Base-by-base conservation (phyloP, 2,113 vertebrate species). In the Cottus gobio region DNA sequence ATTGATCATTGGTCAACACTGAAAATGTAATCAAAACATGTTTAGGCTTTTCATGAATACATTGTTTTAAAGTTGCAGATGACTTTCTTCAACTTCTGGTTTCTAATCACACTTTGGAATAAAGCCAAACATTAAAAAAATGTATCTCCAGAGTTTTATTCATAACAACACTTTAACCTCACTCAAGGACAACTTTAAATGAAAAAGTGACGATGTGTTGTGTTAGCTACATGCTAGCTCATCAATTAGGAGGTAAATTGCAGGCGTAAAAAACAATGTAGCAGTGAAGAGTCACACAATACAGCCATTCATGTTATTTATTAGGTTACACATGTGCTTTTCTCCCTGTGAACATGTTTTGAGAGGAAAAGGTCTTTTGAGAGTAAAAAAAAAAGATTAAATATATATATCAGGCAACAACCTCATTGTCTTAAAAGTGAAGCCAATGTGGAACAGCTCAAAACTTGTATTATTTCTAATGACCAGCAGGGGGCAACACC, bases 41-140 rank as follows among this genome's bases (percentile, higher is more conserved):
- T 61, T 77, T 69, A 37, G 61, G 8, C 22, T 66, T 71, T 88
- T 64, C 48, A 63, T 61, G 34, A 73, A 72, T 48, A 69, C 5
- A 65, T 82, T 85, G 66, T 93, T 93, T 91, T 93, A 87, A 84
- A 89, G 71, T 74, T 88, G 8, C 9, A 52, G n/a, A 66, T 61
- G 18, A 70, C 67, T 84, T 56, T 56, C 58, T 77, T 77, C 9
- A 2, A 65, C 46, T 48, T 71, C 26, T 73, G 69, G 22, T 85
- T 88, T 87, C 10, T 80, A 56, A 66, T 48, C 64, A 80, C 46
- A 78, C 62, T 90, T 90, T 89, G 79, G 42, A 93, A 92, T 94
- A 92, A 94, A 92, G 71, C 15, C 18, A 75, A 77, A 56, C 20
- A 67, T 81, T 77, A 74, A 13, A 80, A 56, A 46, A 46, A 5